phyloP scores from a whole-genome alignment of 2,888 invertebrate genomes.

The Polyploca ridens region DNA sequence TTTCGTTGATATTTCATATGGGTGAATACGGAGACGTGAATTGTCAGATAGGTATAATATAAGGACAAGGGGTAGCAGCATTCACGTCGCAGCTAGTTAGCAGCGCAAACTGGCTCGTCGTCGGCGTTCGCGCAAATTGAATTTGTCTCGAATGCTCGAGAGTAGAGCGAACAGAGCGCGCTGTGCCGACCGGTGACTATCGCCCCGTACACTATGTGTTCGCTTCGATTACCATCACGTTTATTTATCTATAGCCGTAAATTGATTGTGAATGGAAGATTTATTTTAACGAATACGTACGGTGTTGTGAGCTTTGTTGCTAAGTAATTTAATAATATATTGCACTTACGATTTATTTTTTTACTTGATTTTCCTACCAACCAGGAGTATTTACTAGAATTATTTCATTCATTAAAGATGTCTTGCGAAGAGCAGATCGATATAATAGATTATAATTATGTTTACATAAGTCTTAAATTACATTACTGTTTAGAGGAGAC shows the following conservation, averaged over 20 bases:
- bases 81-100: conserved; percentile 81
- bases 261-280: conserved; percentile 1
- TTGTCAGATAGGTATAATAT: conserved; percentile 64
- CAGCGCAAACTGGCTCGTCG: conserved; percentile 78
- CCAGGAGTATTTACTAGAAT: too few species aligned
- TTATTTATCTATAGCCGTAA: conserved; percentile 1
- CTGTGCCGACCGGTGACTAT: conserved; percentile 35
- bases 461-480: background rate
- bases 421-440: too few species aligned
- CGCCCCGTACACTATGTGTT: conserved; percentile 37
- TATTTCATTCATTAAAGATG: too few species aligned
- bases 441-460: background rate
- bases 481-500: background rate
- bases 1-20: conserved; percentile 15
- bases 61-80: conserved; percentile 66
- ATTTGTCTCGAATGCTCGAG: conserved; percentile 74
- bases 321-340: background rate
- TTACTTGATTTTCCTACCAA: background rate
- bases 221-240: conserved; percentile 38
- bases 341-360: background rate
- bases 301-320: background rate
- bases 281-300: background rate
- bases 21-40: conserved; percentile 45
- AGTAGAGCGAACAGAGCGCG: conserved; percentile 42
- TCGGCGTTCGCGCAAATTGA: conserved; percentile 78